Evolutionary conservation across 2,797 vertebrate genomes (phyloP), one percentile per base, ranked within the genome.

Genomic region (Tangara arthus): DNA sequence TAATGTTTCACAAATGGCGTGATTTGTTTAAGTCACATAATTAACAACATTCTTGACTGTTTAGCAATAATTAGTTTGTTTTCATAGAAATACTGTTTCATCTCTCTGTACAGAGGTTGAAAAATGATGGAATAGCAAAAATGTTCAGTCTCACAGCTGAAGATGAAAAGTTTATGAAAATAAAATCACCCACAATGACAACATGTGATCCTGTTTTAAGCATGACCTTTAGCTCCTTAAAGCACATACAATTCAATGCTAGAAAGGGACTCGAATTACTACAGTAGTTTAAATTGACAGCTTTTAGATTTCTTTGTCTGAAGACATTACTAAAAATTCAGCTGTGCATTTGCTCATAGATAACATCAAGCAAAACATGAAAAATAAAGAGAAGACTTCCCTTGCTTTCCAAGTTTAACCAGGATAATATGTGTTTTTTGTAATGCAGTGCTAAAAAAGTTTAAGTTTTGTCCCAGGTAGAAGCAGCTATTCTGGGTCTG

Each of bases 21-120:
- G 61, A 93, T 94, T 95, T 72, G 66, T 55, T 97, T 94, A 95
- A 84, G 86, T 85, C 68, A 83, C n/a, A 75, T 70, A 96, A 88
- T 95, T 94, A 97, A 95, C 84, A 97, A 77, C 46, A 69, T 83
- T 95, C 61, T 93, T 82, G 94, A 95, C 89, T 96, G 91, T 94
- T 86, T 83, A 76, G 87, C 84, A 95, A 66, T 93, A 96, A 97
- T 96, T 94, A 91, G 66, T 82, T 91, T 96, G 90, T 94, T 96
- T 92, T 90, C 57, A 56, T 17, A 91, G 94, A 96, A 97, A 93
- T 85, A 84, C 14, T 11, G 65, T 95, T 96, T 63, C 39, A 22
- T 88, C 61, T 87, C 30, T 46, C 57, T 71, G 23, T 84, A 88
- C 44, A 63, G 80, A 70, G 56, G 59, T 82, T 97, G 90, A 90